phyloP scores from a whole-genome alignment of 2,797 vertebrate genomes.

The Podargus strigoides region DNA sequence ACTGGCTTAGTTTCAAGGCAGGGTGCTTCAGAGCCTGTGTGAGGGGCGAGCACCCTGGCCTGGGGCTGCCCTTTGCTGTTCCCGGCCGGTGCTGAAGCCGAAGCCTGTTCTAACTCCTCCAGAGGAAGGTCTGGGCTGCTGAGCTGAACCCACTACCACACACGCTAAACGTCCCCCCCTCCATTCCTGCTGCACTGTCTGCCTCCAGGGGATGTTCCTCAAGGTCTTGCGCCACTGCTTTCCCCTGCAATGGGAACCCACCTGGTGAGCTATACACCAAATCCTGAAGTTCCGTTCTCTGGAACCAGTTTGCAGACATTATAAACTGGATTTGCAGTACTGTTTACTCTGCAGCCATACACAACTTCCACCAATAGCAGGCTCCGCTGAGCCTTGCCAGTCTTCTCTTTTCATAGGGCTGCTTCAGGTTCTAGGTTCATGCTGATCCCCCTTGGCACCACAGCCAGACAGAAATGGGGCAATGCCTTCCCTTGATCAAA shows the following conservation, averaged over 20 bases:
- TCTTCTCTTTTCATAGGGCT: not conserved
- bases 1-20: not conserved
- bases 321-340: not conserved
- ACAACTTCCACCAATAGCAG: not conserved
- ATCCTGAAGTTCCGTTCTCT: not conserved
- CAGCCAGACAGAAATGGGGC: not conserved
- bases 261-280: not conserved
- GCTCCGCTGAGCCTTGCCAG: not conserved
- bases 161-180: fast-evolving
- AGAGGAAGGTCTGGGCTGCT: not conserved
- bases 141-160: not conserved
- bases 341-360: not conserved
- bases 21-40: not conserved
- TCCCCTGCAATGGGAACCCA: not conserved
- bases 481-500: not conserved
- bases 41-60: not conserved
- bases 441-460: not conserved
- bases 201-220: not conserved
- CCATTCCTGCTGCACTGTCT: fast-evolving
- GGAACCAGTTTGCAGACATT: not conserved
- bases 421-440: not conserved
- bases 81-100: fast-evolving
- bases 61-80: not conserved
- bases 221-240: not conserved
- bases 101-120: not conserved